phyloP scores from a whole-genome alignment of 2,113 vertebrate species.

The Onychostoma macrolepis region DNA sequence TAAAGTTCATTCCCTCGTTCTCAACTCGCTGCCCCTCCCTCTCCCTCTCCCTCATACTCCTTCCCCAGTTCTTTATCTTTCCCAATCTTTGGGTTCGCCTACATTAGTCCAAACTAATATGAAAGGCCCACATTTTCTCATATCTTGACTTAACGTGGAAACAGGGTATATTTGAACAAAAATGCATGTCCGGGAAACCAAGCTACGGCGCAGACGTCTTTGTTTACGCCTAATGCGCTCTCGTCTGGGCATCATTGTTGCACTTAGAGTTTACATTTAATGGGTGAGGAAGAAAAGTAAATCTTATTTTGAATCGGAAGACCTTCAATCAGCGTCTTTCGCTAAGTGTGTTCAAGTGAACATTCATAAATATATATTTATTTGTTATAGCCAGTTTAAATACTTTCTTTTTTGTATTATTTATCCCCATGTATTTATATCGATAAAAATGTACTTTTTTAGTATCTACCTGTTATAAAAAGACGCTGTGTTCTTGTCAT shows the following conservation, averaged over 20 bases:
- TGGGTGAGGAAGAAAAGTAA: constrained; percentile 85
- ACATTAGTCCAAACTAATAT: constrained; percentile 72
- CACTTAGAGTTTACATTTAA: constrained; percentile 99
- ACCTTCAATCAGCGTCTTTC: constrained; percentile 84
- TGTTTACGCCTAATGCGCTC: constrained; percentile 74
- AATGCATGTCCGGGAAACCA: constrained; percentile 85
- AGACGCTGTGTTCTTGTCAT: constrained; percentile 92
- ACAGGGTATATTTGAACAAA: constrained; percentile 99
- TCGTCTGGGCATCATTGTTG: constrained; percentile 92
- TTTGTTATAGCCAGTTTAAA: constrained; percentile 98
- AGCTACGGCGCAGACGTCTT: constrained; percentile 75
- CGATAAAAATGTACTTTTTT: constrained; percentile 91
- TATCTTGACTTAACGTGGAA: constrained; percentile 94
- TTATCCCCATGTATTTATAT: constrained; percentile 99
- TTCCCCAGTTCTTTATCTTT: constrained; percentile 53
- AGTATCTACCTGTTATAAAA: constrained; percentile 93
- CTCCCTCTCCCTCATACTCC: constrained; percentile 36
- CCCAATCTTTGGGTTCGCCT: constrained; percentile 65
- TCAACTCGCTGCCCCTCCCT: constrained; percentile 54
- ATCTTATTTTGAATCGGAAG: constrained; percentile 88
- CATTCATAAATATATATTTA: constrained; percentile 99
- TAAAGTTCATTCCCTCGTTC: constrained; percentile 50
- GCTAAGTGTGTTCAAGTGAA: constrained; percentile 95
- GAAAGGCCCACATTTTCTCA: constrained; percentile 75
- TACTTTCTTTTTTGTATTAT: constrained; percentile 95